These are phyloP conservation scores for Galeopsomyia nigrocyanea DNA, from an alignment of 2,888 invertebrate genomes.

Conservation along the genomic window DNA sequence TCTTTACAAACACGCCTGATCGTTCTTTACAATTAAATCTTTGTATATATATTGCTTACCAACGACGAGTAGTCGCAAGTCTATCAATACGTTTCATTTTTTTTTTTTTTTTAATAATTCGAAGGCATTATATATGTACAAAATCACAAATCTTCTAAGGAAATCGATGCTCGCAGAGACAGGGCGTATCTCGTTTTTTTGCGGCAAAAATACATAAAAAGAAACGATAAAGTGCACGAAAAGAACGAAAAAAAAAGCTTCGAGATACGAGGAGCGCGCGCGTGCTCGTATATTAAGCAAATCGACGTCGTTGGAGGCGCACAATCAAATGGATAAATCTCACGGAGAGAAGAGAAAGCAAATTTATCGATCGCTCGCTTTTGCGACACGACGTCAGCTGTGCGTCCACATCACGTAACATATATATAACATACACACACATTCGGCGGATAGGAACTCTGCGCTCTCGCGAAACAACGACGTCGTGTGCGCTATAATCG, in stretches of 20 bases:
- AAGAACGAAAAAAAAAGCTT: conserved; percentile 18
- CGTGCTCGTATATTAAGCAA: conserved; percentile 22
- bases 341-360: too few relatives aligned
- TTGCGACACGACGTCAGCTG: too few relatives aligned
- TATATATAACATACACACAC: too few relatives aligned
- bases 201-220: conserved; percentile 21
- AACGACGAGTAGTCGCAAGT: too few relatives aligned
- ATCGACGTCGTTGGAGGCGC: conserved; percentile 7
- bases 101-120: too few relatives aligned
- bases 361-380: too few relatives aligned
- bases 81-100: too few relatives aligned
- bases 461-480: conserved; percentile 28
- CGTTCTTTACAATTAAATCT: too few relatives aligned
- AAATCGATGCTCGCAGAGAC: conserved; percentile 18
- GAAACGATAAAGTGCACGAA: conserved; percentile 17
- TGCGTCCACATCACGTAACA: too few relatives aligned
- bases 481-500: conserved; percentile 29
- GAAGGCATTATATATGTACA: too few relatives aligned
- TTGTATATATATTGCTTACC: too few relatives aligned
- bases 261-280: neutral
- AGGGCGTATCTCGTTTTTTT: neutral
- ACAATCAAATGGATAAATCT: too few relatives aligned
- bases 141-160: neutral
- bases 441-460: neutral
- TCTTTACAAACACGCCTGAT: neutral